Base-by-base conservation (phyloP, 2,888 invertebrate genomes). In the Dinocampus coccinellae region DNA sequence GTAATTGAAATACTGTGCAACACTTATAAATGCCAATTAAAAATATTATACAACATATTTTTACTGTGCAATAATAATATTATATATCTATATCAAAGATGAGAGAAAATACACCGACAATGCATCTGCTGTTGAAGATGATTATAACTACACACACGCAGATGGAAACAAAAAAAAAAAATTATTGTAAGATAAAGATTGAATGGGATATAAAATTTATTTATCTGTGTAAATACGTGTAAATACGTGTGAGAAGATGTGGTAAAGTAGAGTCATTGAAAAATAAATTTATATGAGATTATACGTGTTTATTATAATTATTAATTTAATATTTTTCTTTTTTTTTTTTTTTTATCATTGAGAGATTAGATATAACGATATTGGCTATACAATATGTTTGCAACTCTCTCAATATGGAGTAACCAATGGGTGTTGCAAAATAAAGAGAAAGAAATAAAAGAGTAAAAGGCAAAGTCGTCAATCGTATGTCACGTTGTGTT, bases 401-500 rank as follows among this genome's bases (percentile, higher is more conserved):
- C 20, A 29, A 34, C 20, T 9, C 16, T 33, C 58, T 58, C 33
- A 26, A 16, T 16, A 47, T 16, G 47, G 47, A 47, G 47, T n/a
- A n/a, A 47, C 16, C 16, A 47, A 16, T 47, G 47, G 16, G 16
- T 47, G 47, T 47, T 7, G 16, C 47, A 47, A 47, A 62, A 26
- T 42, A 47, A 62, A 39, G 26, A 42, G 62, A 62, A 42, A 62
- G 26, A 29, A 47, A 16, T 47, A 4, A 29, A 16, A 11, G 47
- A 63, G n/a, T 10, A 22, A 34, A 62, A 36, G 7, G 29, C 24
- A 42, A 64, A 53, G 64, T 64, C 36, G 66, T 66, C 57, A 57
- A 66, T 66, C 66, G 55, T 66, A 7, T 47, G 66, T 66, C 66
- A 66, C 57, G 57, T 16, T 66, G 57, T 57, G n/a, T 16, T 72